Evolutionary conservation across 2,797 vertebrate species (phyloP).

Genomic region (Ceyx erithaca): DNA sequence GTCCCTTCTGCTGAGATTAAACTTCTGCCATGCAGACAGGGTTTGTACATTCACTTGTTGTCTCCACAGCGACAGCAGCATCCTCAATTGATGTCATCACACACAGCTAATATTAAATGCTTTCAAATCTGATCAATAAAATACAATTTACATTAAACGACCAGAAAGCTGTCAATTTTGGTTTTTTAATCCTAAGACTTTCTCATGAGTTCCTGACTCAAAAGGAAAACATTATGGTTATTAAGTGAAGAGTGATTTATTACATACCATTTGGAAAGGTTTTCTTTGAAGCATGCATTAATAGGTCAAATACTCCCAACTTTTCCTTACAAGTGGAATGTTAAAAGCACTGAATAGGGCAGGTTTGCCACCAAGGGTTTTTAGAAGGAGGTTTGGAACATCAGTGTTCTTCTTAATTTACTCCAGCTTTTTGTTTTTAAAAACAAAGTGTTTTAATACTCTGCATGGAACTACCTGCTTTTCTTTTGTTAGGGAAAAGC

Average conservation of each 20-base stretch:
- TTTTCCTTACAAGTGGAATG: slow-evolving; percentile 25
- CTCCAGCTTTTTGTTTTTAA: neutral
- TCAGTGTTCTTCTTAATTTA: neutral
- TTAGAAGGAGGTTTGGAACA: slow-evolving; percentile 2
- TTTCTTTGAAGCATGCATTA: slow-evolving; percentile 68
- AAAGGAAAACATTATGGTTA: slow-evolving; percentile 68
- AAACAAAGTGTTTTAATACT: slow-evolving; percentile 16
- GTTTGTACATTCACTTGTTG: slow-evolving; percentile 29
- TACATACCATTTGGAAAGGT: slow-evolving; percentile 58
- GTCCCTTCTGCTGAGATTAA: slow-evolving; percentile 29
- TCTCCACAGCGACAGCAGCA: slow-evolving; percentile 56
- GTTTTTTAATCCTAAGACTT: slow-evolving; percentile 31
- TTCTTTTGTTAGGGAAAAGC: neutral
- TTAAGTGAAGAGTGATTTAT: slow-evolving; percentile 73
- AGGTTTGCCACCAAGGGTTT: slow-evolving; percentile 5
- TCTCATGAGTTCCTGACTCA: slow-evolving; percentile 48
- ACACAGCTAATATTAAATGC: slow-evolving; percentile 66
- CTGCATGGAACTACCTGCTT: neutral
- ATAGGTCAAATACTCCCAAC: slow-evolving; percentile 54
- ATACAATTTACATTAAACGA: slow-evolving; percentile 74
- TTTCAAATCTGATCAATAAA: slow-evolving; percentile 83
- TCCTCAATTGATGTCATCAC: slow-evolving; percentile 64
- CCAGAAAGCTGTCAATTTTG: slow-evolving; percentile 55
- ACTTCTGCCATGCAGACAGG: slow-evolving; percentile 56
- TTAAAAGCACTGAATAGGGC: slow-evolving; percentile 23